Evolutionary conservation across 2,113 vertebrate species (phyloP).

Genomic region (Pavo muticus): DNA sequence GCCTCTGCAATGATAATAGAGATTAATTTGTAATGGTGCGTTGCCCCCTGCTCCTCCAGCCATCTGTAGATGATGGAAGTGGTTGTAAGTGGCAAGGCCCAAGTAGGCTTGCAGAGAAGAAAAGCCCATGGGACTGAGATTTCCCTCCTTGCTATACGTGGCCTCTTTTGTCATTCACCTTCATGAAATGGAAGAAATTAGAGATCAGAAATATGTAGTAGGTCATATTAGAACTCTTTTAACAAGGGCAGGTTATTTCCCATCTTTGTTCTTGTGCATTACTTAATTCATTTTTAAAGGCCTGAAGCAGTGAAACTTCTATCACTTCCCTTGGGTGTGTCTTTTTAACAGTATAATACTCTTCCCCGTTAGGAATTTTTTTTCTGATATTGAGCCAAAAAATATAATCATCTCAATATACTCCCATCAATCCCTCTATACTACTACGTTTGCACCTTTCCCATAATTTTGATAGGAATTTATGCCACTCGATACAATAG

Average conservation of each 20-base stretch:
- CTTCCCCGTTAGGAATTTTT: conserved; percentile 11
- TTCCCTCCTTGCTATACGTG: not conserved
- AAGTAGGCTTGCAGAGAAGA: not conserved
- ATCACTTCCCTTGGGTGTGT: not conserved
- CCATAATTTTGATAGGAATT: not conserved
- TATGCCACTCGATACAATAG: not conserved
- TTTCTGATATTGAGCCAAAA: conserved; percentile 51
- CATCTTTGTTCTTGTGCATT: not conserved
- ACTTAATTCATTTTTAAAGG: not conserved
- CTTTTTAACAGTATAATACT: not conserved
- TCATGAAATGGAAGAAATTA: not conserved
- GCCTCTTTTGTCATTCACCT: not conserved
- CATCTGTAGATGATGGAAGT: not conserved
- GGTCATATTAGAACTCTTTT: not conserved
- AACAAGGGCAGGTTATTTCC: not conserved
- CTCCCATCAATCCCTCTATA: conserved; percentile 7
- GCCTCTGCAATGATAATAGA: not conserved
- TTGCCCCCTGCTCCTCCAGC: conserved; percentile 24
- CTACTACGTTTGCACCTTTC: not conserved
- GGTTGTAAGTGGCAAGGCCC: not conserved
- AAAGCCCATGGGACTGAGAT: not conserved
- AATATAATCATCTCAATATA: conserved; percentile 45
- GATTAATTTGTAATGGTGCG: conserved; percentile 12
- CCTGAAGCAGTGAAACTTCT: not conserved
- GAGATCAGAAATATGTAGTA: not conserved